phyloP scores from a whole-genome alignment of 2,113 vertebrate genomes.

The Mungos mungo region DNA sequence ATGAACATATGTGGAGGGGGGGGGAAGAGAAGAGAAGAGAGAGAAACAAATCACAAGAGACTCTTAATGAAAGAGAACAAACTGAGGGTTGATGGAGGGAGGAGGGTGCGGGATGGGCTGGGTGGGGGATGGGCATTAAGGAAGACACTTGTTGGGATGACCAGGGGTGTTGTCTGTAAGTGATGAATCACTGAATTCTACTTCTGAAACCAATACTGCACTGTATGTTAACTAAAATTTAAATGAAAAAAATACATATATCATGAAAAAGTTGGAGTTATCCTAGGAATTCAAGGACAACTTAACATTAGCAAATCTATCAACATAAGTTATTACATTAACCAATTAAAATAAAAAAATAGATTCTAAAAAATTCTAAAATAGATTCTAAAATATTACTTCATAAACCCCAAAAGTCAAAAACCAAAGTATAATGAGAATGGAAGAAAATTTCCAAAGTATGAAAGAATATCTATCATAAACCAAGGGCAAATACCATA shows the following conservation, averaged over 20 bases:
- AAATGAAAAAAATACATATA: not conserved
- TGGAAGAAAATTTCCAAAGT: not conserved
- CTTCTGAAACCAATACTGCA: not conserved
- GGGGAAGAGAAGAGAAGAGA: not conserved
- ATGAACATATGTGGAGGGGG: not conserved
- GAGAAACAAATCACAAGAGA: not conserved
- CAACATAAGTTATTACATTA: slow-evolving; percentile 5
- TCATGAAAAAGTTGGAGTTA: not conserved
- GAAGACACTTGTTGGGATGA: not conserved
- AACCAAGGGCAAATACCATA: not conserved
- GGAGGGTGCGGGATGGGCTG: not conserved
- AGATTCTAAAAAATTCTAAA: not conserved
- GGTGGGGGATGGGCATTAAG: not conserved
- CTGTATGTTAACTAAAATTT: not conserved
- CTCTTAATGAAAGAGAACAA: not conserved
- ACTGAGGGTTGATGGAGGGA: not conserved
- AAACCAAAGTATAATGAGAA: not conserved
- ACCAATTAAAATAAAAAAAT: slow-evolving; percentile 4
- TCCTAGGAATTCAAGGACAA: not conserved
- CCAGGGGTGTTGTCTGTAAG: not conserved
- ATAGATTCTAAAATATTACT: not conserved
- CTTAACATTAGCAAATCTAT: not conserved
- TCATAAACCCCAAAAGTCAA: not conserved
- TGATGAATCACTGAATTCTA: not conserved
- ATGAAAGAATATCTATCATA: not conserved